Evolutionary conservation across 2,113 vertebrate genomes (phyloP), one percentile per base, ranked within the genome.

Genomic region (Pseudonaja textilis): DNA sequence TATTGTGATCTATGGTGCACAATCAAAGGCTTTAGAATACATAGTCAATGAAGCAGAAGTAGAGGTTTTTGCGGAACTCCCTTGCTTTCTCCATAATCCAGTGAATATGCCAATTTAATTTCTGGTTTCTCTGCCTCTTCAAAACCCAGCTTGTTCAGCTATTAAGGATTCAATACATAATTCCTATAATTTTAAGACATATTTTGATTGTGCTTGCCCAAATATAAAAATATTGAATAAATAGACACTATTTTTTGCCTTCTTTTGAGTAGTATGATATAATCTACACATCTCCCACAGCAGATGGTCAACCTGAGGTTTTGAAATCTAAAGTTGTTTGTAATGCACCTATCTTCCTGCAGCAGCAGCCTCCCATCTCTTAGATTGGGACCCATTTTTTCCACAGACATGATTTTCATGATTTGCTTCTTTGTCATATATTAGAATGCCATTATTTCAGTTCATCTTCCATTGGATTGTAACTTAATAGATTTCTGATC

Each of bases 81-180:
- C 29, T 69, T 69, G 29, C 59, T 69, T 34, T 34, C 5, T 69
- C 12, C 29, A 69, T 69, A 69, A 69, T 69, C 12, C 61, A 69
- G 29, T 14, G 12, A 69, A 69, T 69, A 69, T 69, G 29, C 4
- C 12, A 69, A 69, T 69, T 69, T 69, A n/a, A n/a, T n/a, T 12
- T 69, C 61, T 69, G 59, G 59, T 64, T 64, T 29, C 4, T 64
- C 26, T 64, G 64, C n/a, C 14, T 34, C 11, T 69, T 69, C 1
- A 11, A 69, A 69, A 69, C 29, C 64, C 64, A 69, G 26, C 14
- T 16, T 69, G 4, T 81, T 39, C 1, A 25, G 0, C 0, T n/a
- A 64, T 92, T 39, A 5, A 34, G 93, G 89, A 9, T 0, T 0
- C n/a, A 3, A 0, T 0, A 0, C 39, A 4, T 18, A 81, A 42